Percentiles rank a stretch among this genome's conserved stretches.
Evolutionary conservation across 1,140 invertebrate genomes (phyloP).

Genomic region (Euura lappo): DNA sequence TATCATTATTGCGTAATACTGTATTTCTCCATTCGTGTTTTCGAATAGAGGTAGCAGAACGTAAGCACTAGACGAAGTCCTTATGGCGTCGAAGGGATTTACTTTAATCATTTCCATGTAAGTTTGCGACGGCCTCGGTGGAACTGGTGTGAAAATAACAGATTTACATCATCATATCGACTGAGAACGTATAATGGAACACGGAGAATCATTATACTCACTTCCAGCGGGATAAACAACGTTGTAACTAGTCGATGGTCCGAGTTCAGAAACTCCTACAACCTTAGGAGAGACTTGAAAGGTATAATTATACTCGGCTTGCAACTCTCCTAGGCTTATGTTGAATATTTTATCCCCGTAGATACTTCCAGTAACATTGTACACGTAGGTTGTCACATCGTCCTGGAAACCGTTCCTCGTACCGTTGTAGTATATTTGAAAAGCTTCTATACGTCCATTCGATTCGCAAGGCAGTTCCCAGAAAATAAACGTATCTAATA

Average conservation of each 20-base stretch:
- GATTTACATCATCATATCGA: background rate
- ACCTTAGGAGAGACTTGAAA: slow-evolving; percentile 40
- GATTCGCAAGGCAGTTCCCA: slow-evolving; percentile 46
- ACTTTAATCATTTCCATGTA: slow-evolving; percentile 45
- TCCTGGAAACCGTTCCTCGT: slow-evolving; percentile 26
- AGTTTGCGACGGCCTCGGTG: slow-evolving; percentile 35
- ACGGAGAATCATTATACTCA: slow-evolving; percentile 31
- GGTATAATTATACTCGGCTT: slow-evolving; percentile 43
- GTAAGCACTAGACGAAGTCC: slow-evolving; percentile 40
- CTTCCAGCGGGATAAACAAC: slow-evolving; percentile 47
- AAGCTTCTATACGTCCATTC: slow-evolving; percentile 40
- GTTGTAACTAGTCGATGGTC: slow-evolving; percentile 17
- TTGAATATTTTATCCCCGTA: slow-evolving; percentile 31
- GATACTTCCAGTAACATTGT: slow-evolving; percentile 19
- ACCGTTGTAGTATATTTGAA: slow-evolving; percentile 36
- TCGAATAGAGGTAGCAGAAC: slow-evolving; percentile 49
- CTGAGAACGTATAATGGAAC: too few relatives aligned
- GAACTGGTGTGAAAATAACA: slow-evolving; percentile 38
- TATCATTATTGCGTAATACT: slow-evolving; percentile 50
- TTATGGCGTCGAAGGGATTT: slow-evolving; percentile 43
- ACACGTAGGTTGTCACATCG: slow-evolving; percentile 18
- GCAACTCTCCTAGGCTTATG: slow-evolving; percentile 35
- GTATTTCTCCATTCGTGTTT: slow-evolving; percentile 38
- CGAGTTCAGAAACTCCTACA: slow-evolving; percentile 23
- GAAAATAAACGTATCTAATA: slow-evolving; percentile 38